Percentiles rank a stretch among this genome's conserved stretches.
phyloP scores from a whole-genome alignment of 2,888 invertebrate species.

The Fragum whitleyi region DNA sequence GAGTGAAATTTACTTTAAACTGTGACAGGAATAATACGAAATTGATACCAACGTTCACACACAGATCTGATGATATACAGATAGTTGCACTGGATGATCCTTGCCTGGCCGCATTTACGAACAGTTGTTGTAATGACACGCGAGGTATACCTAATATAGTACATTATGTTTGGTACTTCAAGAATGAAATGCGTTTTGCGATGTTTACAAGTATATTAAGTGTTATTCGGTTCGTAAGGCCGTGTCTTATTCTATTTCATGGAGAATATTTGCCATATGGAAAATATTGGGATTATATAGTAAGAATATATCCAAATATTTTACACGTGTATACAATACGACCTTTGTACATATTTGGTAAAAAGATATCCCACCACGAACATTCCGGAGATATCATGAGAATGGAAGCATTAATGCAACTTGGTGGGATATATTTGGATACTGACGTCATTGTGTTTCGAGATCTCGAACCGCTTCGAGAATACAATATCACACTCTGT shows the following conservation, averaged over 20 bases:
- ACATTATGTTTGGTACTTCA: conserved; percentile 8
- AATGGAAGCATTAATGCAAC: conserved; percentile 38
- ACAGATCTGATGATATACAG: neutral
- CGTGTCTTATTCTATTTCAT: conserved; percentile 6
- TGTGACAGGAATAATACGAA: neutral
- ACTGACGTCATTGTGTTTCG: conserved; percentile 28
- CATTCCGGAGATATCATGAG: conserved; percentile 68
- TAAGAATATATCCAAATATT: neutral
- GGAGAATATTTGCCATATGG: neutral
- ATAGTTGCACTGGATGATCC: neutral
- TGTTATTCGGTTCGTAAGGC: neutral
- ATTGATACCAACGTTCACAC: neutral
- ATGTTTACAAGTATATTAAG: neutral
- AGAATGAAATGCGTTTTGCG: neutral
- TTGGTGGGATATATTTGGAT: conserved; percentile 44
- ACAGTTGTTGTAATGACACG: neutral
- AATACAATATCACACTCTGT: conserved; percentile 22
- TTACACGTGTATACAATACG: conserved; percentile 4
- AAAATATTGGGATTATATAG: conserved; percentile 1
- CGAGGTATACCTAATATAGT: neutral
- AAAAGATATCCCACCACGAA: conserved; percentile 45
- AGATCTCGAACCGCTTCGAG: conserved; percentile 1
- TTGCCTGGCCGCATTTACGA: neutral
- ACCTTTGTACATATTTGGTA: conserved; percentile 55
- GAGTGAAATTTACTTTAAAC: neutral